Evolutionary conservation across 2,888 invertebrate genomes (phyloP), one percentile per base, ranked within the genome.

Genomic region (Allolobophora icterica): DNA sequence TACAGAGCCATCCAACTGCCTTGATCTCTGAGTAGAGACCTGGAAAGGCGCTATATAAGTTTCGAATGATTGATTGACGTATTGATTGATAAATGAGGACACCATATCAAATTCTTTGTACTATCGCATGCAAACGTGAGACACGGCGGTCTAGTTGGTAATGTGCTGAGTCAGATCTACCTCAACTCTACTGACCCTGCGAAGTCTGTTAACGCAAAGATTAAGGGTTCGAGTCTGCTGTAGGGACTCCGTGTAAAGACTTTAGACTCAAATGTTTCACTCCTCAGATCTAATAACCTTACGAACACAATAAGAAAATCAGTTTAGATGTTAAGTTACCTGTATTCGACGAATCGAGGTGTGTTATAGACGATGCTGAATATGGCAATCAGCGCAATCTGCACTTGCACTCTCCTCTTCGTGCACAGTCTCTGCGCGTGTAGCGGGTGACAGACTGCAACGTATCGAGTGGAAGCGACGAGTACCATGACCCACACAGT

Each of bases 401-500:
- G 91, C 33, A 71, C 42, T 89, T 92, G 91, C 24, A 93, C 93
- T 24, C 92, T 93, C 19, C 84, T 35, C 91, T 92, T 93, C 38
- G 92, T 92, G 90, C 93, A 93, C 19, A 93, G 91, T 21, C 91
- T 42, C 34, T 92, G 92, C n/a, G 93, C 93, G 35, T 93, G 92
- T 6, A 93, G 92, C 33, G 93, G 93, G 35, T 91, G 83, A 89
- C 93, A 93, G 40, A 93, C 93, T 3, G 93, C 93, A 40, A 93
- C 91, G 91, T 92, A 93, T 17, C 93, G 91, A 91, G 93, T 93
- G 21, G 91, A 92, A 71, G 93, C 93, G 38, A 93, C 92, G 34
- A 93, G 91, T 8, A 93, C 93, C 91, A 92, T 93, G 92, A 93
- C 92, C 93, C 93, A 93, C 0, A 93, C 93, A 0, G 92, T 93